Conservation (phyloP, 2,113 vertebrate genomes). For the Tylochromis polylepis region DNA sequence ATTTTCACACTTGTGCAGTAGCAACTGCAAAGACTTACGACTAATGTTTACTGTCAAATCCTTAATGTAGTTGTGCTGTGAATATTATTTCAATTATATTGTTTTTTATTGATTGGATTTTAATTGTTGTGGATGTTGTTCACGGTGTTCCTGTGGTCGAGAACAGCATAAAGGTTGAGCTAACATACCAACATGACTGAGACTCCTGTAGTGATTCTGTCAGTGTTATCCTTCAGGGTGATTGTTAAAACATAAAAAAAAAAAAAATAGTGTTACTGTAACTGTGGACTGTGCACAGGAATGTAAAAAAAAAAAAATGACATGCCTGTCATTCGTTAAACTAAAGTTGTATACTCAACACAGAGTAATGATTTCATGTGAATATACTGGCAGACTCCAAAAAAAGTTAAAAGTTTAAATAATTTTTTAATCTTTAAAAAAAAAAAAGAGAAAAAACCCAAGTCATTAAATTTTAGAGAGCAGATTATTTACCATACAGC, state of each 20-base stretch:
- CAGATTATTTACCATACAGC: not conserved
- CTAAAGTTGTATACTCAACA: not conserved
- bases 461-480: too few relatives aligned
- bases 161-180: not conserved
- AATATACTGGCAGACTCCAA: not conserved
- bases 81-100: not conserved
- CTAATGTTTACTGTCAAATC: not conserved
- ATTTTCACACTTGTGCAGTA: not conserved
- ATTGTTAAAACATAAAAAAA: not conserved
- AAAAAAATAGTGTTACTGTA: too few relatives aligned
- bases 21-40: not conserved
- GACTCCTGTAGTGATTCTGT: not conserved
- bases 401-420: not conserved
- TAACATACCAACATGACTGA: rapidly evolving
- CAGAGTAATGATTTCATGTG: not conserved
- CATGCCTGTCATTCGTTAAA: too few relatives aligned
- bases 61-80: not conserved
- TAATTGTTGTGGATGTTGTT: not conserved
- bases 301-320: too few relatives aligned
- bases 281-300: too few relatives aligned
- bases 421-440: too few relatives aligned
- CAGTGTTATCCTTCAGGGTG: not conserved
- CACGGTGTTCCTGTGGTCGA: not conserved
- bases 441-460: too few relatives aligned
- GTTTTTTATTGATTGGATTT: not conserved